Conservation (phyloP, 2,888 invertebrate genomes). For the Caenorhabditis virilis region DNA sequence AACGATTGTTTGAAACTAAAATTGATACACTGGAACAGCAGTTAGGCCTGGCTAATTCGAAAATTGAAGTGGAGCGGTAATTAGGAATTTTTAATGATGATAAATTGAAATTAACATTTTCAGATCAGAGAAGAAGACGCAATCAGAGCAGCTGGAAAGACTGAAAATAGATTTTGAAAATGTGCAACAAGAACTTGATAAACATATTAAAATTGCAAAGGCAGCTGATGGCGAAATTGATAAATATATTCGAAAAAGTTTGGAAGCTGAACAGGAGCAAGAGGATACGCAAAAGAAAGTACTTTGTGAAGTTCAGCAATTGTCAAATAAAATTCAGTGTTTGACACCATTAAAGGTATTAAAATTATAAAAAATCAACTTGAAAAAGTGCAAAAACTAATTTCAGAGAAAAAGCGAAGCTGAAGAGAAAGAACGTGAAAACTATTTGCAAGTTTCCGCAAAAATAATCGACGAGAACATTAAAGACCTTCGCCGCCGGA, state of each 20-base stretch:
- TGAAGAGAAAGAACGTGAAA: slow-evolving; percentile 5
- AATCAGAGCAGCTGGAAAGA: neutral
- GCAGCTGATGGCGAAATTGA: neutral
- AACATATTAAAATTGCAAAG: neutral
- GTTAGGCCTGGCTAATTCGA: no score
- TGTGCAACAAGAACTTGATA: neutral
- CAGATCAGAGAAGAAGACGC: neutral
- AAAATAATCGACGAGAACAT: slow-evolving; percentile 25
- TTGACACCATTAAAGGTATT: slow-evolving; percentile 16
- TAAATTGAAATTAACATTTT: neutral
- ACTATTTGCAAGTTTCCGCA: slow-evolving; percentile 20
- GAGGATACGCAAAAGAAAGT: slow-evolving; percentile 15
- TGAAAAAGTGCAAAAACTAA: neutral
- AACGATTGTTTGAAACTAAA: neutral
- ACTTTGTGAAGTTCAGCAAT: slow-evolving; percentile 17
- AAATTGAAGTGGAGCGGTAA: neutral
- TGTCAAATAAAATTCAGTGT: slow-evolving; percentile 12
- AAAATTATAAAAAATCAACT: neutral
- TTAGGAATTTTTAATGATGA: neutral
- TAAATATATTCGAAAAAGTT: slow-evolving; percentile 6
- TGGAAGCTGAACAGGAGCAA: slow-evolving; percentile 7
- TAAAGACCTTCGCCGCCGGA: slow-evolving; percentile 10
- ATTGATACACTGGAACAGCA: neutral
- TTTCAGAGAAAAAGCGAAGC: neutral
- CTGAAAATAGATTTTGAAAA: neutral